Percentiles rank a stretch among this genome's conserved stretches.
Evolutionary conservation across 35 echinoderm and acorn worm genomes (phyloP).

Genomic region (Anneissia japonica): DNA sequence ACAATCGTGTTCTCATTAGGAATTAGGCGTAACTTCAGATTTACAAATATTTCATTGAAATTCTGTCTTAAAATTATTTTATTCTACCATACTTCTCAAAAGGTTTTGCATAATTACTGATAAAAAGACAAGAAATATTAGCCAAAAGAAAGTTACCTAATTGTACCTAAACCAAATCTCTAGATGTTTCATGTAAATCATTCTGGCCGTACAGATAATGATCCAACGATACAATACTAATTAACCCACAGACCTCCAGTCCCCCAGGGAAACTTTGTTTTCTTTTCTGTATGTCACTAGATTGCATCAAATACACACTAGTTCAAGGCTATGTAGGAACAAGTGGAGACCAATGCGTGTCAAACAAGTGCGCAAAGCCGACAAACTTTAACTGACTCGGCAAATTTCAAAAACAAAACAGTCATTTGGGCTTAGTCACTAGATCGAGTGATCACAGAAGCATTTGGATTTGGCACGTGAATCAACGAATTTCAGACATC

Average conservation of each 20-base stretch:
- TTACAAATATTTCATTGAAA: no score
- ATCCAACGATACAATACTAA: not conserved
- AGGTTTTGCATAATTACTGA: no score
- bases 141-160: not conserved
- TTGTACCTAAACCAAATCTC: not conserved
- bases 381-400: not conserved
- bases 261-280: not conserved
- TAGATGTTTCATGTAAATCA: not conserved
- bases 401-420: not conserved
- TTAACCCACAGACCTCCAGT: not conserved
- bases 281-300: not conserved
- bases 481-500: not conserved
- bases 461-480: not conserved
- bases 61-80: no score
- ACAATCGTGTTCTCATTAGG: no score
- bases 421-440: not conserved
- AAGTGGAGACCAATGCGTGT: not conserved
- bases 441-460: not conserved
- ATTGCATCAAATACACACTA: not conserved
- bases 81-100: no score
- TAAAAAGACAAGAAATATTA: no score
- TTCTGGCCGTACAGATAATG: not conserved
- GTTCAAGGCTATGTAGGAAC: not conserved
- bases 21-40: no score
- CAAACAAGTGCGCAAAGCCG: conserved; percentile 1